These are phyloP conservation scores for Ptychobarbus kaznakovi DNA, from an alignment of 2,797 vertebrate genomes.

Conservation along the genomic window DNA sequence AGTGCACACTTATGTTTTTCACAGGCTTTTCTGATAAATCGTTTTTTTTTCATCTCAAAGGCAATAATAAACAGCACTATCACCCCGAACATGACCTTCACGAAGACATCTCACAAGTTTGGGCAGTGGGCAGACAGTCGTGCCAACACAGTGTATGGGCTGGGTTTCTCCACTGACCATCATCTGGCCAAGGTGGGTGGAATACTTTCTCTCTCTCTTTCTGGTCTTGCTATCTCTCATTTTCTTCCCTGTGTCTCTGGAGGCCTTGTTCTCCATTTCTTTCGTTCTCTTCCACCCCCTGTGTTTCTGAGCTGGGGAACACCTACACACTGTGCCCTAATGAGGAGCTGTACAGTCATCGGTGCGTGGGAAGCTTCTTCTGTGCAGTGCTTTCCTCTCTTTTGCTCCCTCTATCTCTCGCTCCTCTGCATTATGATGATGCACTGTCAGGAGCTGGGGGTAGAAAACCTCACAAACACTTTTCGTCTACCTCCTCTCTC, in stretches of 20 bases:
- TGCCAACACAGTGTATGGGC: slow-evolving; percentile 96
- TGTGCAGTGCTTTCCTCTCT: slow-evolving; percentile 54
- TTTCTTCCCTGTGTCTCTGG: slow-evolving; percentile 39
- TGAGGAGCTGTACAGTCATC: slow-evolving; percentile 63
- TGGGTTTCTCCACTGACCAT: slow-evolving; percentile 98
- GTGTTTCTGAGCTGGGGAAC: slow-evolving; percentile 59
- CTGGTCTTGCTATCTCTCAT: slow-evolving; percentile 5
- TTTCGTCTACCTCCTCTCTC: not conserved
- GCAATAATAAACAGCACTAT: slow-evolving; percentile 99
- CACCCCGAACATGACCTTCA: slow-evolving; percentile 99
- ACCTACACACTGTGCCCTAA: slow-evolving; percentile 64
- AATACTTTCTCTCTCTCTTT: slow-evolving; percentile 46
- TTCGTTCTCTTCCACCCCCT: slow-evolving; percentile 42
- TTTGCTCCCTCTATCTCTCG: slow-evolving; percentile 38
- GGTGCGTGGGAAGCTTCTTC: slow-evolving; percentile 60
- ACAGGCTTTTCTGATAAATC: slow-evolving; percentile 20
- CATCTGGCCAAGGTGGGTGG: slow-evolving; percentile 88
- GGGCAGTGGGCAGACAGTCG: slow-evolving; percentile 98
- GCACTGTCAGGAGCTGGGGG: slow-evolving; percentile 60
- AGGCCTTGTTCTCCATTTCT: slow-evolving; percentile 39
- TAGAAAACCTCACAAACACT: slow-evolving; percentile 47
- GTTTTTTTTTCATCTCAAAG: slow-evolving; percentile 73
- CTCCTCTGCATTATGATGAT: slow-evolving; percentile 72
- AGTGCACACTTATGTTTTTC: not conserved
- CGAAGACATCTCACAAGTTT: slow-evolving; percentile 99